These are phyloP conservation scores for Sycophila texana DNA, from an alignment of 2,888 invertebrate species.

Conservation along the genomic window DNA sequence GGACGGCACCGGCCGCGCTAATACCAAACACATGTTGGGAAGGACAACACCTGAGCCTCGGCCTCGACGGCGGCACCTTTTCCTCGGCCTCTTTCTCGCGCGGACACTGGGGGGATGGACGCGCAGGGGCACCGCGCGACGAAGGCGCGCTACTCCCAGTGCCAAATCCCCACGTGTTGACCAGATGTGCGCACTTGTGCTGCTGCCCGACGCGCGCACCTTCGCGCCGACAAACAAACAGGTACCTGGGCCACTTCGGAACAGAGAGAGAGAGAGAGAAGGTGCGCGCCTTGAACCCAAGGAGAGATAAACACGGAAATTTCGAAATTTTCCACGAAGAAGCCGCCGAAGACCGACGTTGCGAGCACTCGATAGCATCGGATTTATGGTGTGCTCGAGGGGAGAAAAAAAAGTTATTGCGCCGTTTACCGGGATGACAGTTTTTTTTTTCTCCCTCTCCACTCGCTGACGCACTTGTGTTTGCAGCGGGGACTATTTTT, in stretches of 20 bases:
- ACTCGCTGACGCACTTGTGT: neutral
- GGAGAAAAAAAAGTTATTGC: neutral
- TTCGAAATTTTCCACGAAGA: slow-evolving; percentile 27
- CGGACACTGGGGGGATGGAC: neutral
- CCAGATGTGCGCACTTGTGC: slow-evolving; percentile 48
- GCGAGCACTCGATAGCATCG: slow-evolving; percentile 25
- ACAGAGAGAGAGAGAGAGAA: neutral
- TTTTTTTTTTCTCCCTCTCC: neutral
- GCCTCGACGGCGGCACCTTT: slow-evolving; percentile 5
- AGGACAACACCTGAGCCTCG: slow-evolving; percentile 60
- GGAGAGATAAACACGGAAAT: slow-evolving; percentile 12
- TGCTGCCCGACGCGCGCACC: slow-evolving; percentile 7
- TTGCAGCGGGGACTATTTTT: slow-evolving; percentile 17
- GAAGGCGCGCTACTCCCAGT: too few relatives aligned
- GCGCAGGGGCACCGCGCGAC: neutral
- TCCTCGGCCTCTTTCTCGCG: neutral
- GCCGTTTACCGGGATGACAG: neutral
- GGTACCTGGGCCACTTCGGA: neutral
- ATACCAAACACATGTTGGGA: slow-evolving; percentile 69
- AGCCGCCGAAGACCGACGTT: neutral
- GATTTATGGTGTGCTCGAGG: slow-evolving; percentile 36
- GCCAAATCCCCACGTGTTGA: slow-evolving; percentile 29
- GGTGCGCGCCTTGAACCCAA: neutral
- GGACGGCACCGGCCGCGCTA: slow-evolving; percentile 59
- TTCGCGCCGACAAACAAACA: neutral